Percentiles rank a stretch among this genome's conserved stretches.
Conservation (phyloP, 1,140 invertebrate genomes). For the Drosophila nigrodunni region DNA sequence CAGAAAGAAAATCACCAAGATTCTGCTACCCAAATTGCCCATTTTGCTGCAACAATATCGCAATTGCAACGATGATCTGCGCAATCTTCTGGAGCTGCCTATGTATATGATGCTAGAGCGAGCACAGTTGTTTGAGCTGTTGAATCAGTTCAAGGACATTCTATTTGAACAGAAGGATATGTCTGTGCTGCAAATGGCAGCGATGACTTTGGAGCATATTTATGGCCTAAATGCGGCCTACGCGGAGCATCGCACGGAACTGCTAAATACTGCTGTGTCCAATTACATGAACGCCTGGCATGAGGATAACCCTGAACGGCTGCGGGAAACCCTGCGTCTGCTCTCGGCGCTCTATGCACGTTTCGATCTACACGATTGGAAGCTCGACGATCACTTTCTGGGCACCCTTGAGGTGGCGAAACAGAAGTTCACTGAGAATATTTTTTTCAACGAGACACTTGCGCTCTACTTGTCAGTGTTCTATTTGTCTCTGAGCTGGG, state of each 20-base stretch:
- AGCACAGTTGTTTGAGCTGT: background rate
- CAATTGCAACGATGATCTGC: background rate
- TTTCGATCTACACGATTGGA: constrained; percentile 40
- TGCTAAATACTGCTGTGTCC: constrained; percentile 39
- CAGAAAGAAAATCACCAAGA: constrained; percentile 6
- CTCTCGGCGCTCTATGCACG: constrained; percentile 30
- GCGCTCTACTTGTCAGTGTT: constrained; percentile 31
- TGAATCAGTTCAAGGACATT: constrained; percentile 32
- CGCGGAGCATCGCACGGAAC: background rate
- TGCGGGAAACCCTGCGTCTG: constrained; percentile 33
- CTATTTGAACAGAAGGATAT: constrained; percentile 10
- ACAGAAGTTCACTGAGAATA: background rate
- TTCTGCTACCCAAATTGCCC: constrained; percentile 21
- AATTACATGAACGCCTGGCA: constrained; percentile 43
- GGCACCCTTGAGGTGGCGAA: background rate
- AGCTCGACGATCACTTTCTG: constrained; percentile 30
- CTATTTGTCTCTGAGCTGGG: constrained; percentile 44
- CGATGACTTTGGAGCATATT: constrained; percentile 39
- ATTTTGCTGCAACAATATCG: constrained; percentile 16
- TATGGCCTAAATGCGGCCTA: background rate
- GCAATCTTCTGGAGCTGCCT: constrained; percentile 53
- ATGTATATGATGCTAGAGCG: constrained; percentile 8
- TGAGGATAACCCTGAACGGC: background rate
- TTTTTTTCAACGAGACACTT: background rate
- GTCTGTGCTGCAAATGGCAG: constrained; percentile 25